Evolutionary conservation across 2,888 invertebrate genomes (phyloP).

Genomic region (Nomada hirtipes): DNA sequence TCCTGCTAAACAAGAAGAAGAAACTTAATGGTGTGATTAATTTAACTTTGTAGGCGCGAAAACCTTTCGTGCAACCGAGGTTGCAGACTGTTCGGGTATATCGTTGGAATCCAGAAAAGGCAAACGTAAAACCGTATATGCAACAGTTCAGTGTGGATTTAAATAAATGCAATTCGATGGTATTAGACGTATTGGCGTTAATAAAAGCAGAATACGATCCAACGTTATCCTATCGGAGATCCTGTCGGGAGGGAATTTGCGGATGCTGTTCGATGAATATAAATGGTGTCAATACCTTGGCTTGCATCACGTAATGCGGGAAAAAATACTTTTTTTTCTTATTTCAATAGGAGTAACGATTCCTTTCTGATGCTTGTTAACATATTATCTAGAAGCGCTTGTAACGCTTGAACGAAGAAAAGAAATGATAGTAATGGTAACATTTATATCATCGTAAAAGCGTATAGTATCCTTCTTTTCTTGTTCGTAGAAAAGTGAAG

Average conservation of each 20-base stretch:
- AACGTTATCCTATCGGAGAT: constrained; percentile 87
- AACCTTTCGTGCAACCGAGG: constrained; percentile 16
- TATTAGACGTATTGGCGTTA: constrained; percentile 87
- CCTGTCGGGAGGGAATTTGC: constrained; percentile 89
- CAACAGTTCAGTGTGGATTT: constrained; percentile 88
- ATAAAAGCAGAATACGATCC: constrained; percentile 87
- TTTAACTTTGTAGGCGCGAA: constrained; percentile 2
- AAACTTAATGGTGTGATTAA: background rate
- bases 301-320: constrained; percentile 83
- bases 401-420: background rate
- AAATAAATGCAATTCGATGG: constrained; percentile 86
- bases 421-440: background rate
- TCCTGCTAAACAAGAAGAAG: background rate
- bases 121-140: constrained; percentile 85
- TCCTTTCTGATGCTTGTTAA: too few species aligned
- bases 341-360: background rate
- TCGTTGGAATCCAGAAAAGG: constrained; percentile 86
- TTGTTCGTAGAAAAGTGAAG: constrained; percentile 52
- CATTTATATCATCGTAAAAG: background rate
- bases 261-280: constrained; percentile 89
- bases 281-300: constrained; percentile 87
- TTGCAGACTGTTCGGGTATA: constrained; percentile 82
- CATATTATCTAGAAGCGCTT: background rate
- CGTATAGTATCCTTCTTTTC: background rate
- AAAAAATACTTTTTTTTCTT: constrained; percentile 1